Percentiles rank a stretch among this genome's conserved stretches.
phyloP scores from a whole-genome alignment of 2,888 invertebrate species.

The Phortica okadai region DNA sequence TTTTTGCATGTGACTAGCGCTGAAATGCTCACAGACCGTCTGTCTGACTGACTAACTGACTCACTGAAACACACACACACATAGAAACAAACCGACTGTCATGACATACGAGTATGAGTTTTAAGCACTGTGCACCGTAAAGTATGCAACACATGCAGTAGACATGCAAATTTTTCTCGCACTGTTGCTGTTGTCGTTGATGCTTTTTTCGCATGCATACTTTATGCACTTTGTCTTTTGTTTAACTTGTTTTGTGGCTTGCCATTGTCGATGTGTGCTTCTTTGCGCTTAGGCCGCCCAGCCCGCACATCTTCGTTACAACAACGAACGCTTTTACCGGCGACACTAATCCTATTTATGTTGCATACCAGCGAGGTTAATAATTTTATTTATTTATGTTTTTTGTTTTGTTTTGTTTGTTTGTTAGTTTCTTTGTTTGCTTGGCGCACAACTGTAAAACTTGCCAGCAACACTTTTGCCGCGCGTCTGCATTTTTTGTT shows the following conservation, averaged over 20 bases:
- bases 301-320: neutral
- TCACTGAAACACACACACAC: constrained; percentile 40
- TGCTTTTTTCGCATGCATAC: neutral
- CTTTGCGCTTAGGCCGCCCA: neutral
- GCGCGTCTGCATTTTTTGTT: constrained; percentile 2
- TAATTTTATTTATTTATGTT: constrained; percentile 61
- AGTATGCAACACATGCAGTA: constrained; percentile 62
- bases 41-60: neutral
- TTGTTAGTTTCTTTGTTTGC: neutral
- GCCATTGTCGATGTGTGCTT: constrained; percentile 3
- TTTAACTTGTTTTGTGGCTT: constrained; percentile 29
- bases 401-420: constrained; percentile 19
- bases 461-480: constrained; percentile 3
- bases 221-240: constrained; percentile 28
- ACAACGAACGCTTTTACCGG: constrained; percentile 52
- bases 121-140: constrained; percentile 58
- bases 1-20: constrained; percentile 58
- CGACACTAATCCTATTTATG: constrained; percentile 71
- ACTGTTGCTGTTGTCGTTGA: constrained; percentile 34
- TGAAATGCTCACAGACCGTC: constrained; percentile 54
- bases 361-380: constrained; percentile 68
- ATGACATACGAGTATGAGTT: constrained; percentile 16
- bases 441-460: neutral
- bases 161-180: constrained; percentile 53
- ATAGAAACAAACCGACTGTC: constrained; percentile 21